phyloP scores from a whole-genome alignment of 1,140 invertebrate genomes.

The Neodiprion fabricii region DNA sequence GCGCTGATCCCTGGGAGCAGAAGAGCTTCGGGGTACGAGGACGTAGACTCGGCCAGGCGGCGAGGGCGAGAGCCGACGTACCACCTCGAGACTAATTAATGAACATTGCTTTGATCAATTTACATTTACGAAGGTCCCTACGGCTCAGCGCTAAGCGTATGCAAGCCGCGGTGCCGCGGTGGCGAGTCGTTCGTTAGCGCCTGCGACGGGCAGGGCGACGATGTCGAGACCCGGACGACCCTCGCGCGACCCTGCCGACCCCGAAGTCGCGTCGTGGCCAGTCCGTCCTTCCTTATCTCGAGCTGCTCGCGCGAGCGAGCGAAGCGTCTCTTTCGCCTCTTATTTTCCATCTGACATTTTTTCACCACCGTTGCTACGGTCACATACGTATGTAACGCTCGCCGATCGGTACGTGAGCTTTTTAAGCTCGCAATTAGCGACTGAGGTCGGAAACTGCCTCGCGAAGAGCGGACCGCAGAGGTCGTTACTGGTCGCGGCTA shows the following conservation, averaged over 20 bases:
- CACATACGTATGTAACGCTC: background rate
- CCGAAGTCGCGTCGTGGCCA: background rate
- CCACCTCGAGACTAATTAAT: constrained; percentile 50
- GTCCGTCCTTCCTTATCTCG: background rate
- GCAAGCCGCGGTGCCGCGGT: constrained; percentile 21
- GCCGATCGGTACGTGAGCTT: background rate
- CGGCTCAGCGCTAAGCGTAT: constrained; percentile 15
- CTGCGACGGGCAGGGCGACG: constrained; percentile 6
- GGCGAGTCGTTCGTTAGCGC: constrained; percentile 14
- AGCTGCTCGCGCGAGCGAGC: background rate
- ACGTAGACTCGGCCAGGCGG: background rate
- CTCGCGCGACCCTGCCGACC: background rate
- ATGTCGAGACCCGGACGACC: constrained; percentile 3
- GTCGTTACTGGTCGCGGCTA: constrained; percentile 20
- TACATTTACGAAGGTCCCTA: constrained; percentile 43
- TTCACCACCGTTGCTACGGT: background rate
- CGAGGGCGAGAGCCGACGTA: constrained; percentile 27
- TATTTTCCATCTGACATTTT: background rate
- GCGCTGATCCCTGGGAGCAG: too few relatives aligned
- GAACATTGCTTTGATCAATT: constrained; percentile 47
- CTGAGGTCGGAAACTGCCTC: background rate
- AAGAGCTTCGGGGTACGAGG: background rate
- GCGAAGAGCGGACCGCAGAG: constrained; percentile 12
- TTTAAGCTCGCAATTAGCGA: background rate
- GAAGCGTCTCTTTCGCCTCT: background rate